Conservation (phyloP, 2,888 invertebrate species). For the Pseudolycoriella hygida region DNA sequence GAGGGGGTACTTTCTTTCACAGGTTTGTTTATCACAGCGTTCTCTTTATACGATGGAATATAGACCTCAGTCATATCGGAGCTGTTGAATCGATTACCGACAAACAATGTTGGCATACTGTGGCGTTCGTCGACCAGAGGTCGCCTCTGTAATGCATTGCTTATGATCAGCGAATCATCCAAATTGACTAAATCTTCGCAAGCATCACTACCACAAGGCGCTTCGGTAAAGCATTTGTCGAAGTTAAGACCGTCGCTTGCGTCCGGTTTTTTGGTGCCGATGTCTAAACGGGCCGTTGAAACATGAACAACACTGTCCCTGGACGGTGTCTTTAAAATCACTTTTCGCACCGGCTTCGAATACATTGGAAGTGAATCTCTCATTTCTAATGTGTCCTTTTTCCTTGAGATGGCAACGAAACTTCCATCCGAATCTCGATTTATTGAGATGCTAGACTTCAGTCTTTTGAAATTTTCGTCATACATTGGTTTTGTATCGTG, state of each 20-base stretch:
- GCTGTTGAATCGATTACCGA: conserved; percentile 38
- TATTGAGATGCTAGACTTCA: conserved; percentile 14
- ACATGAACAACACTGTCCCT: conserved; percentile 29
- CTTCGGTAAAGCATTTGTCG: conserved; percentile 32
- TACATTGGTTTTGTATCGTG: conserved; percentile 32
- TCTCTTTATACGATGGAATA: conserved; percentile 30
- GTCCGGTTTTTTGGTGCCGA: conserved; percentile 22
- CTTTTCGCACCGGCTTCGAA: conserved; percentile 21
- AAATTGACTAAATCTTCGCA: conserved; percentile 51
- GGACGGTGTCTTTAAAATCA: conserved; percentile 20
- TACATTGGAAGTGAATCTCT: conserved; percentile 24
- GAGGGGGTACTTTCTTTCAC: background rate
- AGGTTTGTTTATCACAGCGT: background rate
- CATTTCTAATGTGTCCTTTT: conserved; percentile 1
- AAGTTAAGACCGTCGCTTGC: conserved; percentile 40
- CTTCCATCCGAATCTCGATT: conserved; percentile 8
- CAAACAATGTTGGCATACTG: conserved; percentile 47
- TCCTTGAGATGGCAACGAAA: background rate
- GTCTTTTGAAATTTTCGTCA: conserved; percentile 13
- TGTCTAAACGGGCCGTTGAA: conserved; percentile 31
- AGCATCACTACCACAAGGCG: conserved; percentile 38
- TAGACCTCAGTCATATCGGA: conserved; percentile 35
- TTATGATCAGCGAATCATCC: conserved; percentile 39
- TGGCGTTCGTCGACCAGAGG: conserved; percentile 34
- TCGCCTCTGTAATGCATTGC: conserved; percentile 15